Evolutionary conservation across 1,140 invertebrate genomes (phyloP).

Genomic region (Luehdorfia chinensis): DNA sequence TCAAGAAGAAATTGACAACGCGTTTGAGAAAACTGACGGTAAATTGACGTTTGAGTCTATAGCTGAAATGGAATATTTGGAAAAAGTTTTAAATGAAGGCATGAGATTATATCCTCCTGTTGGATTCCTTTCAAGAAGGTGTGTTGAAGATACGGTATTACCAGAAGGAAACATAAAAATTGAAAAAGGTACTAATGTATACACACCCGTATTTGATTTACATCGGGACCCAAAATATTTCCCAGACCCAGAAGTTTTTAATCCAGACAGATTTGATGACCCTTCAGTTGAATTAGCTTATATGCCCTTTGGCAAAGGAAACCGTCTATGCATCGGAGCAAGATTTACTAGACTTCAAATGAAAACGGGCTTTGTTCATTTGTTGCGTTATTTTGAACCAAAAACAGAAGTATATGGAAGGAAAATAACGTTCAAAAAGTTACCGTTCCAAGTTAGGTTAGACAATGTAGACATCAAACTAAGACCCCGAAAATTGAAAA

Average conservation of each 20-base stretch:
- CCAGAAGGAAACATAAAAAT: slow-evolving; percentile 1
- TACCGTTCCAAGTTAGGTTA: background rate
- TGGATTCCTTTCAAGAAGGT: slow-evolving; percentile 7
- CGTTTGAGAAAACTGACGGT: background rate
- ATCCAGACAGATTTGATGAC: background rate
- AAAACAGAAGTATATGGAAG: background rate
- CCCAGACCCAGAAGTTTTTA: background rate
- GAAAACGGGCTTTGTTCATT: too few relatives aligned
- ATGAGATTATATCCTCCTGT: slow-evolving; percentile 13
- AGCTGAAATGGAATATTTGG: slow-evolving; percentile 8
- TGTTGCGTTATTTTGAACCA: too few relatives aligned
- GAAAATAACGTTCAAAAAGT: too few relatives aligned
- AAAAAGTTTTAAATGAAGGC: slow-evolving; percentile 1
- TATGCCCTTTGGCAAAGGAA: slow-evolving; percentile 1
- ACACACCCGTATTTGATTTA: background rate
- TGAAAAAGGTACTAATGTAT: slow-evolving; percentile 1
- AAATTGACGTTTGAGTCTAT: slow-evolving; percentile 6
- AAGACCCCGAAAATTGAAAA: background rate
- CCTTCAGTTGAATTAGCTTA: background rate
- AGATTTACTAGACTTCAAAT: background rate
- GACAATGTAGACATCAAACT: background rate
- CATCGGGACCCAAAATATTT: background rate
- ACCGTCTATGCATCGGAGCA: background rate
- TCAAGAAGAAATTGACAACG: slow-evolving; percentile 15
- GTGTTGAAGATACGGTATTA: slow-evolving; percentile 2